Base-by-base conservation (phyloP, 2,797 vertebrate genomes). In the Lutra lutra region DNA sequence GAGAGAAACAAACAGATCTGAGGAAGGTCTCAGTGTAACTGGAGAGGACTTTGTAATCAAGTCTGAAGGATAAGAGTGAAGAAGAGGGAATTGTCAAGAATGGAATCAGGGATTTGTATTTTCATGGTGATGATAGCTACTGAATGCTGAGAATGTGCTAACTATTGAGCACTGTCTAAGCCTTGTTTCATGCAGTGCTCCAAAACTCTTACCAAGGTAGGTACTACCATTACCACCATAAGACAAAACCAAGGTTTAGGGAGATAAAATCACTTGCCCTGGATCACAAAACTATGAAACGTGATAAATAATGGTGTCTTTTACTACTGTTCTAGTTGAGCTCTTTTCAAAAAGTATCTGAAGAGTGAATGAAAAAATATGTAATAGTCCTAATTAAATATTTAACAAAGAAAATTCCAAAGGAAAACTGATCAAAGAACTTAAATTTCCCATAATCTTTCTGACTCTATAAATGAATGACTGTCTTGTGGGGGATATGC, bases 161-260 rank as follows among this genome's bases (percentile, higher is more conserved):
- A 23, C 54, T 46, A 0, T 43, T 38, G 68, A 85, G 38, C 58
- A 4, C 17, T 43, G 23, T 25, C 17, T 32, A 70, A 58, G 13
- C 11, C 7, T 70, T 32, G 18, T 64, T 68, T 84, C 62, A 10
- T 5, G 43, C 17, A 35, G 18, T 40, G 46, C 46, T 56, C 7
- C 4, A 35, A 43, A 64, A 32, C 15, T 6, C n/a, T 62, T 17
- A 32, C 68, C 12, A 43, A 46, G 18, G 11, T n/a, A 23, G 23
- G 0, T 32, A 14, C 43, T 6, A 23, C 4, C 14, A 18, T 18
- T 23, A 1, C 7, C n/a, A 54, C 20, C 7, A 0, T 17, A 27
- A 48, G 73, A 15, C 56, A 48, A 40, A 77, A 23, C 35, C 85
- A 21, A n/a, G 18, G n/a, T 43, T 77, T 84, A 25, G 29, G 46